Evolutionary conservation across 2,888 invertebrate species (phyloP).

Genomic region (Icerya purchasi): DNA sequence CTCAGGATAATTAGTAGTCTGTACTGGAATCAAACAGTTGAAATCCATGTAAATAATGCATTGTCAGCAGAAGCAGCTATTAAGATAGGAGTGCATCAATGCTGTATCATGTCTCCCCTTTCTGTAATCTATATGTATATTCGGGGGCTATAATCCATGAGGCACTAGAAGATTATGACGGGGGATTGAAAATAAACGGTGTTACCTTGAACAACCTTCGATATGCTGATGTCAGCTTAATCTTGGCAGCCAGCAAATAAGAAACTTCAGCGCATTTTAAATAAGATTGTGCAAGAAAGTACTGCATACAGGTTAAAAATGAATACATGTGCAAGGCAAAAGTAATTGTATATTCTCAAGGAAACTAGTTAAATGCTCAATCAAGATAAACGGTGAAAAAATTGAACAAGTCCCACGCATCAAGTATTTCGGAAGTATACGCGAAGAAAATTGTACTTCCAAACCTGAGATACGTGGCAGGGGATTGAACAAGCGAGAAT

Average conservation of each 20-base stretch:
- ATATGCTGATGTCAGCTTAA: background rate
- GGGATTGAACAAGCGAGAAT: too few relatives aligned
- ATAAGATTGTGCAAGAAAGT: too few relatives aligned
- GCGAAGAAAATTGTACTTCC: too few relatives aligned
- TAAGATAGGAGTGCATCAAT: conserved; percentile 9
- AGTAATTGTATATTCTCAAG: too few relatives aligned
- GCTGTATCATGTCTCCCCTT: conserved; percentile 1
- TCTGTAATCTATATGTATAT: background rate
- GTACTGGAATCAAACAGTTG: conserved; percentile 11
- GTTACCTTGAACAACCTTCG: background rate
- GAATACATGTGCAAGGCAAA: too few relatives aligned
- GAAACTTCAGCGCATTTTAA: too few relatives aligned
- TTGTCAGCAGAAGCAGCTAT: conserved; percentile 9
- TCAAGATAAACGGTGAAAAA: too few relatives aligned
- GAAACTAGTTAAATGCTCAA: too few relatives aligned
- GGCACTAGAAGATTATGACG: background rate
- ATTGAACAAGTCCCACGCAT: too few relatives aligned
- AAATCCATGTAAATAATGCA: conserved; percentile 1
- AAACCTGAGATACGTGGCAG: too few relatives aligned
- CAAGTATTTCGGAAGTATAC: too few relatives aligned
- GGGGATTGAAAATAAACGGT: background rate
- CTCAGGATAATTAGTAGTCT: conserved; percentile 11
- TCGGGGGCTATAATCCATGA: background rate
- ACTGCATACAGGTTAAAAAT: too few relatives aligned
- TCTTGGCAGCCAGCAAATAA: background rate